Percentiles rank a stretch among this genome's conserved stretches.
phyloP scores from a whole-genome alignment of 92 coral and sea anemone genomes.

The Phenganax marumi region DNA sequence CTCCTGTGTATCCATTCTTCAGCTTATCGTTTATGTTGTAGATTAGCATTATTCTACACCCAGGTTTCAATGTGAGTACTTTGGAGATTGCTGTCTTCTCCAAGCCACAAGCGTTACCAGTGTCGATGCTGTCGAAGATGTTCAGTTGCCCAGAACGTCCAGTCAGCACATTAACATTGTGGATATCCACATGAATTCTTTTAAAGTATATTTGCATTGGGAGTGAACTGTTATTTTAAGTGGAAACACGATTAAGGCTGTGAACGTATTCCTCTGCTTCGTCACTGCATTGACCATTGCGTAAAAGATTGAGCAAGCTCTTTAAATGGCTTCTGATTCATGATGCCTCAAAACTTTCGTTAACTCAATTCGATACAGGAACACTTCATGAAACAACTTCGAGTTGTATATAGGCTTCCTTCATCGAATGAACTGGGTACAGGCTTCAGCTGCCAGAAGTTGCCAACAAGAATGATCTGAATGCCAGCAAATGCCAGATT shows the following conservation, averaged over 20 bases:
- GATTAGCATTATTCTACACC: conserved; percentile 26
- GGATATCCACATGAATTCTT: conserved; percentile 9
- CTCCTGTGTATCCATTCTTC: conserved; percentile 33
- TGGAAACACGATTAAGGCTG: neutral
- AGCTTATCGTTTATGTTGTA: conserved; percentile 27
- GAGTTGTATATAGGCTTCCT: neutral
- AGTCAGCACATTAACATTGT: conserved; percentile 14
- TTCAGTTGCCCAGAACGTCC: conserved; percentile 12
- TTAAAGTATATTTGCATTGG: conserved; percentile 28
- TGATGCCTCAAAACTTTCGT: conserved; percentile 20
- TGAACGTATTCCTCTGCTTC: conserved; percentile 13
- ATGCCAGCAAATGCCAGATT: conserved; percentile 19
- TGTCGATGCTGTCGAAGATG: conserved; percentile 6
- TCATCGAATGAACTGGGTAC: too few relatives aligned
- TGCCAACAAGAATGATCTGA: conserved; percentile 27
- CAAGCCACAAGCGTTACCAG: neutral
- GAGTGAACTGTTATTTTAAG: neutral
- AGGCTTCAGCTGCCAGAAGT: neutral
- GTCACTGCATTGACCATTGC: conserved; percentile 10
- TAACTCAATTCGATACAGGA: conserved; percentile 12
- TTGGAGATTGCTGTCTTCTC: conserved; percentile 18
- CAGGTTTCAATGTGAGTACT: conserved; percentile 19
- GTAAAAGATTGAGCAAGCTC: neutral
- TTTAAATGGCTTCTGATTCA: conserved; percentile 10
- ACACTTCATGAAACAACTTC: conserved; percentile 17